Evolutionary conservation across 2,888 invertebrate species (phyloP), one percentile per base, ranked within the genome.

Genomic region (Sphaeridia pumilis): DNA sequence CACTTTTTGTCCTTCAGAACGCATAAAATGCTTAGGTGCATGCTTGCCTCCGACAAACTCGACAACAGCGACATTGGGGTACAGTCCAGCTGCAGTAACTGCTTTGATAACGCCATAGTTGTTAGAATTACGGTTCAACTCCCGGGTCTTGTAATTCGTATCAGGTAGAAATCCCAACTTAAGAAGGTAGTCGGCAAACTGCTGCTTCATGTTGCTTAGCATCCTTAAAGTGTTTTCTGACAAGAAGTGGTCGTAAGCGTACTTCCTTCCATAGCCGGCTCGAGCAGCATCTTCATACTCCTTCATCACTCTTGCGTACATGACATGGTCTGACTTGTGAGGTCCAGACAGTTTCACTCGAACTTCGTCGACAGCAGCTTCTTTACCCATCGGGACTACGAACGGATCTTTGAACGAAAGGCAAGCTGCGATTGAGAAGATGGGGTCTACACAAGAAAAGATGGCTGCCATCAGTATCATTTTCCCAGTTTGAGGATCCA

Each of bases 401-500:
- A 88, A 90, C 0, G 89, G 82, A 66, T 87, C 87, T 70, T 87
- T 88, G 68, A 84, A 92, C 28, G 85, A 83, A 63, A 94, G 78
- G 7, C 83, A 81, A 0, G 90, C 87, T 1, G 90, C 92, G 0
- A 93, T 80, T 2, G 87, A 83, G 41, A 88, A 80, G 21, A 93
- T 80, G 1, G 93, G 88, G 70, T 90, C 84, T n/a, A 92, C 73
- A 68, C 92, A 92, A 5, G 85, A 84, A 70, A 94, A 90, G 56
- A 94, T 75, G 0, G 88, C 79, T 0, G 82, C 87, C 71, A 90
- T 79, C n/a, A 94, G 71, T 34, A 94, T 76, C 82, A 94, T 85
- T 73, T 93, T 93, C 1, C 78, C 93, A 43, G 85, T 84, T 21
- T 89, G 84, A 0, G 93, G 92, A 68, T 87, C 86, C n/a, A 92